phyloP scores from a whole-genome alignment of 2,797 vertebrate genomes.

The Myotis findleyi region DNA sequence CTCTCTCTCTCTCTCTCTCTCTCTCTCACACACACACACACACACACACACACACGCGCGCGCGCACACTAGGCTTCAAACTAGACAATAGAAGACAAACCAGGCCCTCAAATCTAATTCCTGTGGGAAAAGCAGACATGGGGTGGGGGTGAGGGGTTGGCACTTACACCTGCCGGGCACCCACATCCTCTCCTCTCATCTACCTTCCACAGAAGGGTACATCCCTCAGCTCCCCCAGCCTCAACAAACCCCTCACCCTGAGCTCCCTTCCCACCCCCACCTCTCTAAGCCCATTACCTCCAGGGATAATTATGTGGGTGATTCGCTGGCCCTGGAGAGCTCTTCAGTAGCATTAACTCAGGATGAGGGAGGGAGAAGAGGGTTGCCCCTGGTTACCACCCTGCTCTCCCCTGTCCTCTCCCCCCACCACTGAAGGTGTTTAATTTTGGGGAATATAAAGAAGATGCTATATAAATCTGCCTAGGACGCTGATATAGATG shows the following conservation, averaged over 20 bases:
- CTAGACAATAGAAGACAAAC: constrained; percentile 41
- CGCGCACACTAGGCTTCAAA: neutral
- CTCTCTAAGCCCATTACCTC: constrained; percentile 80
- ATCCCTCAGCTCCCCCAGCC: neutral
- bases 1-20: neutral
- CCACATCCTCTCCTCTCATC: constrained; percentile 44
- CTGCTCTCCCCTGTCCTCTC: neutral
- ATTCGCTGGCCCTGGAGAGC: constrained; percentile 71
- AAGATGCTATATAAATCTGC: neutral
- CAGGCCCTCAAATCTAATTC: neutral
- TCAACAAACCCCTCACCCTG: neutral
- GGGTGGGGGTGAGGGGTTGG: neutral
- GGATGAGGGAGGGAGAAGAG: constrained; percentile 24
- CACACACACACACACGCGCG: neutral
- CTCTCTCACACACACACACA: neutral
- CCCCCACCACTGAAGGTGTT: neutral
- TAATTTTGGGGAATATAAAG: constrained; percentile 13
- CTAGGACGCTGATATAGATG: neutral
- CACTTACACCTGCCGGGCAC: neutral
- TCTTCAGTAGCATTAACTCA: constrained; percentile 75
- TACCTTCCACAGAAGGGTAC: neutral
- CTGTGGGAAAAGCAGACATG: neutral
- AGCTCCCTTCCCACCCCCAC: neutral
- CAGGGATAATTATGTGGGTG: constrained; percentile 74
- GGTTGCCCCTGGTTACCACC: constrained; percentile 79